Evolutionary conservation across 2,797 vertebrate species (phyloP), one percentile per base, ranked within the genome.

Genomic region (Phoxinus dragarum): DNA sequence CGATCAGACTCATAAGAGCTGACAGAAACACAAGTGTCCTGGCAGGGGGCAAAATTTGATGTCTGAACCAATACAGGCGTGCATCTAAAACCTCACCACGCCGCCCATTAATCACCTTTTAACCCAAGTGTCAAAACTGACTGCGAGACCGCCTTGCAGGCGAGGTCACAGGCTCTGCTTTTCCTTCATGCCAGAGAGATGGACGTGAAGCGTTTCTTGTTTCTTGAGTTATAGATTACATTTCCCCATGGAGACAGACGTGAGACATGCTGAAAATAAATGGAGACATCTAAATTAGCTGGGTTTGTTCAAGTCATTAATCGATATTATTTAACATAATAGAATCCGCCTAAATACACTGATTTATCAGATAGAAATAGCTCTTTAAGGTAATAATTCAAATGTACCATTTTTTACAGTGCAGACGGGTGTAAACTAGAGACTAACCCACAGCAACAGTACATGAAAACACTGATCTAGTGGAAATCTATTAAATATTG

Each of bases 1-100:
- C 71, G 78, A 76, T 86, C 84, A 74, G 85, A 80, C 80, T 86
- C 68, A 84, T 87, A 81, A 85, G 81, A 89, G 75, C 68, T 71
- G 82, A 90, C 82, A 86, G 78, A 73, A 83, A 73, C 84, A 85
- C 84, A 88, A 86, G 87, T 79, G 72, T 87, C 88, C 77, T 77
- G 75, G 87, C 79, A 66, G 86, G 42, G 59, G 85, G 54, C 69
- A 80, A 79, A 72, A 84, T 82, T 84, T 83, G 34, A 68, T 88
- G 91, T 86, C 87, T 81, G 69, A 79, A 82, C 27, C 82, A 82
- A 88, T 87, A 79, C 81, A 66, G n/a, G 42, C n/a, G 56, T 84
- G 66, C 81, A 75, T 74, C 86, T 80, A 69, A 84, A 82, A 64
- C 61, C 19, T 9, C 80, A 67, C 84, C 19, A 31, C 16, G 47